Evolutionary conservation across 2,888 invertebrate genomes (phyloP).

Genomic region (Lasioglossum oenotherae): DNA sequence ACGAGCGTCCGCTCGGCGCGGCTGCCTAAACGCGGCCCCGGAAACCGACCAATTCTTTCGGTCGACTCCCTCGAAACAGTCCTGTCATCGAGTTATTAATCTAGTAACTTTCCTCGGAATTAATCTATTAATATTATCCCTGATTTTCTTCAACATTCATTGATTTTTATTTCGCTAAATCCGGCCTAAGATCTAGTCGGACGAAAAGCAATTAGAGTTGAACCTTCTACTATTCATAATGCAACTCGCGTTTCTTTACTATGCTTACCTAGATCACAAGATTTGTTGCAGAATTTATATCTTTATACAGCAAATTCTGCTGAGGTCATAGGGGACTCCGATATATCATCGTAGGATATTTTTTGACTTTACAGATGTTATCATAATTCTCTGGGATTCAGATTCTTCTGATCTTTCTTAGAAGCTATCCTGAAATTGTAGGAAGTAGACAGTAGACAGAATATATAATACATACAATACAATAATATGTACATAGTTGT

Average conservation of each 20-base stretch:
- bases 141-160: not conserved
- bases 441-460: not conserved
- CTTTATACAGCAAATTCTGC: not conserved
- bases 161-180: not conserved
- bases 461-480: too few relatives aligned
- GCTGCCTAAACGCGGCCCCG: not conserved
- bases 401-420: not conserved
- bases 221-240: not conserved
- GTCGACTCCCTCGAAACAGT: not conserved
- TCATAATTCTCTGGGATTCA: not conserved
- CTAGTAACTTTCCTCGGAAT: not conserved
- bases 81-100: not conserved
- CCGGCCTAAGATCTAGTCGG: not conserved
- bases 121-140: not conserved
- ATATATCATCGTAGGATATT: not conserved
- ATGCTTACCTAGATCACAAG: not conserved
- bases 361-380: not conserved
- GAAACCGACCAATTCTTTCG: not conserved
- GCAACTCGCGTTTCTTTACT: not conserved
- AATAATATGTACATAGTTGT: too few relatives aligned
- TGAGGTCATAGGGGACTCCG: not conserved
- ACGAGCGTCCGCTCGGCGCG: constrained; percentile 13
- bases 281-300: not conserved
- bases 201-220: not conserved
- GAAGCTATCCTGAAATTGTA: not conserved